Conservation (phyloP, 1,140 invertebrate genomes). For the Orchesella cincta region DNA sequence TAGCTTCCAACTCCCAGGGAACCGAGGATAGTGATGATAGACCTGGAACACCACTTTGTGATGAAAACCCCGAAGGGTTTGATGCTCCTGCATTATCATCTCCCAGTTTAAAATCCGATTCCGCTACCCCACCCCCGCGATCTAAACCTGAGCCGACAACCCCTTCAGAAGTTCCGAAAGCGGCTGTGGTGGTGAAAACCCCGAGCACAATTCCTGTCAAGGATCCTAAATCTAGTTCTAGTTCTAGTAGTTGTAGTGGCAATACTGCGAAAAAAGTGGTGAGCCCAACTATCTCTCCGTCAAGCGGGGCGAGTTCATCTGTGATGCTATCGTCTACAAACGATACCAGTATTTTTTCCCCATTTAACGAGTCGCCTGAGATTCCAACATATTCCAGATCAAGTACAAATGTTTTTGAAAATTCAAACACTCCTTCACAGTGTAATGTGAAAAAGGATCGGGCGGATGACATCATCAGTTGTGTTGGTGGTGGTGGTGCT, state of each 20-base stretch:
- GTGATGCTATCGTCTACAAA: conserved; percentile 28
- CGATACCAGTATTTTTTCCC: conserved; percentile 29
- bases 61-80: conserved; percentile 76
- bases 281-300: conserved; percentile 24
- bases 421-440: conserved; percentile 10
- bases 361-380: conserved; percentile 16
- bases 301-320: conserved; percentile 24
- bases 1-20: conserved; percentile 42
- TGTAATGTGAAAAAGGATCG: neutral
- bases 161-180: neutral
- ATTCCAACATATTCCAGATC: neutral
- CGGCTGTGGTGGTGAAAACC: neutral
- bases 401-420: conserved; percentile 24
- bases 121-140: conserved; percentile 2
- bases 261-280: neutral
- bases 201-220: conserved; percentile 17
- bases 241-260: neutral
- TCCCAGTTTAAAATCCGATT: neutral
- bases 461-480: neutral
- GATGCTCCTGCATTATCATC: conserved; percentile 59
- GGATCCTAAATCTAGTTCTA: neutral
- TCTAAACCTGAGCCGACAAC: neutral
- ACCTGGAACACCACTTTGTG: conserved; percentile 79
- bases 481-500: conserved; percentile 5
- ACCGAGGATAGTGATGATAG: conserved; percentile 58